Conservation (phyloP, 2,113 vertebrate species). For the Ctenomys sociabilis region DNA sequence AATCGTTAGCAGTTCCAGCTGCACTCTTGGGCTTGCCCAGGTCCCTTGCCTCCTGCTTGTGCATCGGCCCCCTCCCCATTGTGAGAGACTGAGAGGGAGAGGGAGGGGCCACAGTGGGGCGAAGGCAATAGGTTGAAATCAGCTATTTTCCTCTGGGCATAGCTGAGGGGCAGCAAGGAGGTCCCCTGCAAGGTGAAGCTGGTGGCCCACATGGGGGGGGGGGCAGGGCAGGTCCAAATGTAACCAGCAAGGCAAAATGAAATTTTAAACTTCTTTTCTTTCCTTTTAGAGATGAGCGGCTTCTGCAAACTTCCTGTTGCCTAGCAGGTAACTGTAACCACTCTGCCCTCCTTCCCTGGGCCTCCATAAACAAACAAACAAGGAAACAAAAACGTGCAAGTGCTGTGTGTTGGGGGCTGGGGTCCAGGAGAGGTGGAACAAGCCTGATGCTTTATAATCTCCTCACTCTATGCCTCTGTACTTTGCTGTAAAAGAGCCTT, state of each 20-base stretch:
- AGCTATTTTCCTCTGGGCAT: neutral
- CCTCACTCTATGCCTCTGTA: neutral
- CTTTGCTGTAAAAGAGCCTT: neutral
- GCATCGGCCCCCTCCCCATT: neutral
- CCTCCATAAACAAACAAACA: neutral
- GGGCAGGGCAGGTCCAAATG: neutral
- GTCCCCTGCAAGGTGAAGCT: accelerated
- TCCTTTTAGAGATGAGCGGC: neutral
- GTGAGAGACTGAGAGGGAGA: neutral
- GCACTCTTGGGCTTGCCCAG: neutral
- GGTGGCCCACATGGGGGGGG: no score
- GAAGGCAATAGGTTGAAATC: neutral
- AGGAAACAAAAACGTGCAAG: neutral
- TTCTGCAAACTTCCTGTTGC: neutral
- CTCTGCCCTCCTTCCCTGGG: neutral
- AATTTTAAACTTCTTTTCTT: neutral
- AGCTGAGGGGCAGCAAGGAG: neutral
- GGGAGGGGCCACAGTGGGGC: neutral
- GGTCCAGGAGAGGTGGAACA: neutral
- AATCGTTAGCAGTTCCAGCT: neutral
- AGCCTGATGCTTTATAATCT: neutral
- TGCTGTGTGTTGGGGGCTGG: neutral
- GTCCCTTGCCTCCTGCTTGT: neutral
- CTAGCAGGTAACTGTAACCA: neutral
- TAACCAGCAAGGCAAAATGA: neutral